Evolutionary conservation across 1,140 invertebrate genomes (phyloP).

Genomic region (Akabosia matsudoensis): DNA sequence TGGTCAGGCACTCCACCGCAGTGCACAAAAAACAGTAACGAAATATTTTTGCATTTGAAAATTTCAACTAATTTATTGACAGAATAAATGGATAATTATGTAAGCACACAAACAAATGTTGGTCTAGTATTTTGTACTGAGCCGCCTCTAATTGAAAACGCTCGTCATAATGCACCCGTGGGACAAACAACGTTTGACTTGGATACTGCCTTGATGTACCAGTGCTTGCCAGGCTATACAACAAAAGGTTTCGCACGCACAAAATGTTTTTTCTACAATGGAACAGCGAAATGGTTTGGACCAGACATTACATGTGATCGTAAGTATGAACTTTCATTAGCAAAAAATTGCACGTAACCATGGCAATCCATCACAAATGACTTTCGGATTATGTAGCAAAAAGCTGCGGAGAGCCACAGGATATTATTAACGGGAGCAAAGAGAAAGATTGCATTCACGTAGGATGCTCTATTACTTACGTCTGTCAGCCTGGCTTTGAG

Average conservation of each 20-base stretch:
- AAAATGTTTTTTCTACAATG: conserved; percentile 86
- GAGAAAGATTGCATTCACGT: conserved; percentile 88
- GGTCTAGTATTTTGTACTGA: conserved; percentile 74
- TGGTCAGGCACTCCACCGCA: conserved; percentile 84
- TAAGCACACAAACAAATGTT: neutral
- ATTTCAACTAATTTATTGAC: conserved; percentile 17
- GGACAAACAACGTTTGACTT: conserved; percentile 79
- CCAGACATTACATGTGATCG: conserved; percentile 93
- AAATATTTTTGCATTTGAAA: conserved; percentile 13
- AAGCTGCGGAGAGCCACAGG: conserved; percentile 60
- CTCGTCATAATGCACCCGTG: conserved; percentile 75
- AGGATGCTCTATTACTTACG: conserved; percentile 84
- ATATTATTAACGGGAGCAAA: conserved; percentile 85
- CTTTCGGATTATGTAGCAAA: conserved; percentile 49
- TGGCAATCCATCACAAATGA: too few relatives aligned
- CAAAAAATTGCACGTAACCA: too few relatives aligned
- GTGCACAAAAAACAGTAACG: conserved; percentile 80
- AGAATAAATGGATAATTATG: too few relatives aligned
- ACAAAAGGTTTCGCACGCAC: conserved; percentile 78
- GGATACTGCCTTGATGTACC: conserved; percentile 81
- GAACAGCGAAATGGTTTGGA: conserved; percentile 68
- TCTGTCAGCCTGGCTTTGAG: conserved; percentile 89
- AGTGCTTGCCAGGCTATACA: conserved; percentile 83
- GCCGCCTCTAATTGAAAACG: conserved; percentile 82
- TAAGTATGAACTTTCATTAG: conserved; percentile 56